A percentile compares a stretch with the other conserved stretches of the same genome.
Evolutionary conservation across 2,113 vertebrate genomes (phyloP).

Genomic region (Oncorhynchus nerka): DNA sequence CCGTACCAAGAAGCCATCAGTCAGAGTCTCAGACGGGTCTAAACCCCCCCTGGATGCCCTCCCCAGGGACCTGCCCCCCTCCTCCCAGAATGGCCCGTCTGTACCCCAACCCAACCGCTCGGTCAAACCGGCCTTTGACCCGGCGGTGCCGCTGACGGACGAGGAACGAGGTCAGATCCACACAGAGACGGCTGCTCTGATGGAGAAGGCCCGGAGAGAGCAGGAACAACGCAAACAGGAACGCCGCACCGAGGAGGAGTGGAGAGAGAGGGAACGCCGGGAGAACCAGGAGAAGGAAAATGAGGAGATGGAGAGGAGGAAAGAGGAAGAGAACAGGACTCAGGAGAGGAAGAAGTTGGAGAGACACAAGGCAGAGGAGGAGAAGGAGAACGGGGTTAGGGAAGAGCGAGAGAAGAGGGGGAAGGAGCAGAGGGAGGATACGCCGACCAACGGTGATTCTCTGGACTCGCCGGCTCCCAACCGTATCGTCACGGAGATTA

Average conservation of each 20-base stretch:
- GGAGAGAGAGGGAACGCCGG: slow-evolving; percentile 59
- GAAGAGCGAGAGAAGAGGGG: slow-evolving; percentile 65
- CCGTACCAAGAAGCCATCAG: slow-evolving; percentile 87
- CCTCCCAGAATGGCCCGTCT: slow-evolving; percentile 66
- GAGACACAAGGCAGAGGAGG: slow-evolving; percentile 32
- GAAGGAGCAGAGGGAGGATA: slow-evolving; percentile 66
- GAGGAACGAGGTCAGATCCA: slow-evolving; percentile 81
- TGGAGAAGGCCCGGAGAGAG: slow-evolving; percentile 80
- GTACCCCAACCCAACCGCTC: slow-evolving; percentile 88
- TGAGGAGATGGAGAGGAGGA: slow-evolving; percentile 46
- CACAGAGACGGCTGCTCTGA: slow-evolving; percentile 69
- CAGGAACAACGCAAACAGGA: slow-evolving; percentile 75
- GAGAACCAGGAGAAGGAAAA: slow-evolving; percentile 61
- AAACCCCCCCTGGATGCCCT: slow-evolving; percentile 65
- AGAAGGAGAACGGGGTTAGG: slow-evolving; percentile 41
- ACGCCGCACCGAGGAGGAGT: slow-evolving; percentile 61
- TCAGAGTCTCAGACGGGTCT: slow-evolving; percentile 64
- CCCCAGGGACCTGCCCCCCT: slow-evolving; percentile 60
- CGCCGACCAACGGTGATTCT: slow-evolving; percentile 67
- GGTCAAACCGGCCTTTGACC: slow-evolving; percentile 74
- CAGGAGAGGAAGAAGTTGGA: slow-evolving; percentile 20
- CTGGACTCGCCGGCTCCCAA: slow-evolving; percentile 69
- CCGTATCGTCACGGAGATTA: slow-evolving; percentile 61
- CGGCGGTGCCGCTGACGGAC: slow-evolving; percentile 66
- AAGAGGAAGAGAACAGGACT: slow-evolving; percentile 37